These are phyloP conservation scores for Clepsis dumicolana DNA, from an alignment of 2,888 invertebrate genomes.

Conservation along the genomic window DNA sequence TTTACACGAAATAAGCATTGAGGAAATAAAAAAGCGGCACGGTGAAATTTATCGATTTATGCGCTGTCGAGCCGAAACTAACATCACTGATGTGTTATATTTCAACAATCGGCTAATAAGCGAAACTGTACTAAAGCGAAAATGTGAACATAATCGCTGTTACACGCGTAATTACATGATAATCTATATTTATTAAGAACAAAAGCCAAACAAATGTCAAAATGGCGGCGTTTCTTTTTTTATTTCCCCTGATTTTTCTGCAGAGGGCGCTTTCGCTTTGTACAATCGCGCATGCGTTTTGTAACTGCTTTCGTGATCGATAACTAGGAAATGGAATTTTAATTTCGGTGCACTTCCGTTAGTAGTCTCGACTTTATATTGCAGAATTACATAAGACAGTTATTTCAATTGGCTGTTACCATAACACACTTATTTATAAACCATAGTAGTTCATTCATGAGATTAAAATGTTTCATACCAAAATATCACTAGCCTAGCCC, in stretches of 20 bases:
- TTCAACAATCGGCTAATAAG: constrained; percentile 54
- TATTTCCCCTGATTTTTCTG: constrained; percentile 55
- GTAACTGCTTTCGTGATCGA: constrained; percentile 63
- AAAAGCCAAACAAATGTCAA: constrained; percentile 87
- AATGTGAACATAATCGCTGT: constrained; percentile 57
- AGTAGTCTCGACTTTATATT: constrained; percentile 1
- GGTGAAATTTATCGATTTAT: constrained; percentile 77
- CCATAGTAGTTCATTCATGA: too few relatives aligned
- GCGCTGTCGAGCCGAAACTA: constrained; percentile 60
- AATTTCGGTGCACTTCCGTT: constrained; percentile 40
- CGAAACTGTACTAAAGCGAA: constrained; percentile 55
- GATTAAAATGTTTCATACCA: too few relatives aligned
- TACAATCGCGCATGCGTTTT: constrained; percentile 76
- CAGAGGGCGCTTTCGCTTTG: constrained; percentile 68
- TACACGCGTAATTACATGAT: constrained; percentile 69
- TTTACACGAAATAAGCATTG: constrained; percentile 60
- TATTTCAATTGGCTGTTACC: constrained; percentile 14
- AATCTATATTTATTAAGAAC: constrained; percentile 71
- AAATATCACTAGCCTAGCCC: too few relatives aligned
- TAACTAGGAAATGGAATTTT: constrained; percentile 48
- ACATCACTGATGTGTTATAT: constrained; percentile 58
- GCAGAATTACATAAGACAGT: constrained; percentile 17
- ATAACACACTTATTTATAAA: too few relatives aligned
- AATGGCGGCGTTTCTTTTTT: constrained; percentile 82
- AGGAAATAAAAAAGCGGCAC: constrained; percentile 82